phyloP scores from a whole-genome alignment of 2,113 vertebrate species.

The Pomatostomus ruficeps region DNA sequence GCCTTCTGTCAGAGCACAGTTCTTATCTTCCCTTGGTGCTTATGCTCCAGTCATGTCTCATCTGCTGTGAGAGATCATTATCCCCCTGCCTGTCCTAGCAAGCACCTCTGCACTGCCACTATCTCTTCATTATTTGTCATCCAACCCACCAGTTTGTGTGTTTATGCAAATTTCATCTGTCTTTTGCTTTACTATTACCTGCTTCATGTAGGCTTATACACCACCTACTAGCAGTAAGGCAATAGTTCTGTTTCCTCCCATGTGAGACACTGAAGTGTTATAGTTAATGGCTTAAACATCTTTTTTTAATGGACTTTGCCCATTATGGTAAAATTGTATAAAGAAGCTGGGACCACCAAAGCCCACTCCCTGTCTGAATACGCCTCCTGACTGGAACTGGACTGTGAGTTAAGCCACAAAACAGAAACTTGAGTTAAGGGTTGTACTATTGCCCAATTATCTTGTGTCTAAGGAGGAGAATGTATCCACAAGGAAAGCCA shows the following conservation, averaged over 20 bases:
- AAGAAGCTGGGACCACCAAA: background rate
- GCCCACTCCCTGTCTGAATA: background rate
- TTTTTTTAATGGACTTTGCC: background rate
- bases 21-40: background rate
- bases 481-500: background rate
- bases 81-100: background rate
- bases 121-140: background rate
- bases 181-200: background rate
- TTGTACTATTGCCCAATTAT: background rate
- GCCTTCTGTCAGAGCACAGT: background rate
- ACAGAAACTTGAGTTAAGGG: background rate
- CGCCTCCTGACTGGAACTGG: background rate
- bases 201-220: background rate
- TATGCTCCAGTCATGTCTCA: background rate
- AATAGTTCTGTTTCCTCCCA: background rate
- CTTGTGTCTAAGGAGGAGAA: background rate
- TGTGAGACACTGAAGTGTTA: background rate
- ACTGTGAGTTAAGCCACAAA: background rate
- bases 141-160: background rate
- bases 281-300: background rate
- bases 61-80: background rate
- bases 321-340: background rate
- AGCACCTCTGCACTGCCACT: background rate
- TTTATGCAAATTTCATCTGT: background rate
- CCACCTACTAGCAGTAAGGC: background rate